A percentile compares a stretch with the other conserved stretches of the same genome.
These are phyloP conservation scores for Rana temporaria DNA, from an alignment of 2,113 vertebrate genomes.

Conservation along the genomic window DNA sequence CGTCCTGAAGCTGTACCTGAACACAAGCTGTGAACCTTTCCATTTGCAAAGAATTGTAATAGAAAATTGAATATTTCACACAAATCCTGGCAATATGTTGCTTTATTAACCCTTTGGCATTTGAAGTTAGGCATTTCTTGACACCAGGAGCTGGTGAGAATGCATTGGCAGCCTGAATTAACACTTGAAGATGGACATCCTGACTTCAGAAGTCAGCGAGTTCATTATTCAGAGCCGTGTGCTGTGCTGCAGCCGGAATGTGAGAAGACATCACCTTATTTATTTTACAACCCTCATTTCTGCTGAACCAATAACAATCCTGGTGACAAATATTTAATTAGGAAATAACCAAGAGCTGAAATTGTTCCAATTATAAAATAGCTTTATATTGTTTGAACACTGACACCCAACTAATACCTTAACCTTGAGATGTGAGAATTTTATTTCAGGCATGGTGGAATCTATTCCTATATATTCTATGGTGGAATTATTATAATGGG, in stretches of 20 bases:
- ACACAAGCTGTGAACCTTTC: constrained; percentile 56
- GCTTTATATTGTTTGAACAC: constrained; percentile 51
- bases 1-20: constrained; percentile 16
- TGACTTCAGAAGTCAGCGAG: constrained; percentile 42
- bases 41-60: constrained; percentile 58
- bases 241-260: constrained; percentile 9
- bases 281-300: constrained; percentile 54
- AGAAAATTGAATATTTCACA: constrained; percentile 58
- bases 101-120: constrained; percentile 59
- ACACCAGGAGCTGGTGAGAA: constrained; percentile 54
- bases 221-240: constrained; percentile 42
- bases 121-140: constrained; percentile 54
- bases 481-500: constrained; percentile 19
- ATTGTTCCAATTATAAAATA: constrained; percentile 58
- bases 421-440: constrained; percentile 37
- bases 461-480: too few relatives aligned
- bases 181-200: constrained; percentile 53
- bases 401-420: constrained; percentile 34
- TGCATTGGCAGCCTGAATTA: constrained; percentile 56
- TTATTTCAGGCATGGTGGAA: constrained; percentile 10
- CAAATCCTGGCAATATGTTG: constrained; percentile 56
- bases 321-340: constrained; percentile 58
- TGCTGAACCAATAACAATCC: constrained; percentile 55
- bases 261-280: constrained; percentile 45
- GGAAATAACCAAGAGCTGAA: constrained; percentile 53